Evolutionary conservation across 2,797 vertebrate genomes (phyloP).

Genomic region (Rhinatrema bivittatum): DNA sequence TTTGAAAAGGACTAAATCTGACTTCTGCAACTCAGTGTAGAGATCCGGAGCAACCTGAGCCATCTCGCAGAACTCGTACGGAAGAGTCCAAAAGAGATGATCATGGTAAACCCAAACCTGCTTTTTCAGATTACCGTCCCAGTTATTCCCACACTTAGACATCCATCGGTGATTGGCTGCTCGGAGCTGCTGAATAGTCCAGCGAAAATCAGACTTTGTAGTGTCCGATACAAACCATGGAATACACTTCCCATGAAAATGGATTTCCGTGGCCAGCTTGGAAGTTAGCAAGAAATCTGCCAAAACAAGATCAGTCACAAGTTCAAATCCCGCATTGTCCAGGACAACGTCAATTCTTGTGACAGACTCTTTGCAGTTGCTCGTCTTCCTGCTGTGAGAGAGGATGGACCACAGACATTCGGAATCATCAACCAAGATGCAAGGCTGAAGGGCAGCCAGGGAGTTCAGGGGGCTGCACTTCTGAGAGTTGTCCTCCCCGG

Average conservation of each 20-base stretch:
- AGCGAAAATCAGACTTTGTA: constrained; percentile 78
- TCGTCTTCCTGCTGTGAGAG: constrained; percentile 38
- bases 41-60: constrained; percentile 73
- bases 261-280: constrained; percentile 68
- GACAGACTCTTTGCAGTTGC: constrained; percentile 17
- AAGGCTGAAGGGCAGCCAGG: constrained; percentile 61
- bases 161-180: constrained; percentile 71
- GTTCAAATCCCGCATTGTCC: constrained; percentile 94
- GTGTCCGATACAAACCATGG: constrained; percentile 96
- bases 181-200: constrained; percentile 69
- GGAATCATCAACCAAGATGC: constrained; percentile 80
- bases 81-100: constrained; percentile 89
- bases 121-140: constrained; percentile 70
- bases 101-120: constrained; percentile 79
- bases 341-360: constrained; percentile 78
- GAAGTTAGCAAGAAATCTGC: constrained; percentile 77
- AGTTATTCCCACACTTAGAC: constrained; percentile 76
- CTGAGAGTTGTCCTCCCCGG: constrained; percentile 76
- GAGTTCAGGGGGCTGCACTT: constrained; percentile 67
- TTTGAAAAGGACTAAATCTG: constrained; percentile 84
- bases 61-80: constrained; percentile 87
- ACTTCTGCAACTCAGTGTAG: constrained; percentile 67
- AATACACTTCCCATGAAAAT: constrained; percentile 83
- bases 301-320: constrained; percentile 79
- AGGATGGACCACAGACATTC: constrained; percentile 73